Base-by-base conservation (phyloP, 2,888 invertebrate species). In the Melanargia galathea region DNA sequence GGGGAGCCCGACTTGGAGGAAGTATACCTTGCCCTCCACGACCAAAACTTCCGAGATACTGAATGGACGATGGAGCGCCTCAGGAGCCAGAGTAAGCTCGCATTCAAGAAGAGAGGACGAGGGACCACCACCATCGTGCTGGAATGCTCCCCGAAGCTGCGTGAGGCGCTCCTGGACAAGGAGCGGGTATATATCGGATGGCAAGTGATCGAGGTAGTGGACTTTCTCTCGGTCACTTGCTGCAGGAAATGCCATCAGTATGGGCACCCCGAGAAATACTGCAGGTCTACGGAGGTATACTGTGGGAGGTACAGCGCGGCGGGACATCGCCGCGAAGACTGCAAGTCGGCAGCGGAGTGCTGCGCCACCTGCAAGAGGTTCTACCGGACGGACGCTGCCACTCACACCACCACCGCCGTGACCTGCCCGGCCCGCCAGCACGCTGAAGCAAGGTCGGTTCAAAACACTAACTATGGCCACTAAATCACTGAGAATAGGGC, bases 161-260 rank as follows among this genome's bases (percentile, higher is more conserved):
- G 71, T 5, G 63, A 61, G 10, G 35, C 3, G 0, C 24, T 75
- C 0, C 3, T 75, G 0, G 0, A 0, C 0, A 11, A 22, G 0
- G 65, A 51, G 3, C 7, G 10, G 7, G 40, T 40, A 1, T 40
- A 40, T 4, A 40, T 40, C 1, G 5, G 16, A 3, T 40, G 40
- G 40, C 0, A 16, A 46, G 70, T 54, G 0, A 61, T 66, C 0
- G 59, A 63, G 2, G 61, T 67, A 0, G 22, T 45, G 0, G 72
- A 71, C 51, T 66, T 58, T 8, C 11, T 70, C 0, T 7, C 46
- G 1, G 67, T 64, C 0, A 70, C 70, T 0, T 73, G 71, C 62
- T 74, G 72, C 60, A 45, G 5, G 0, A 74, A 68, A 6, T 80
- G 80, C 51, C 80, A 80, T 20, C 67, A 68, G 0, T 78, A 76